Base-by-base conservation (phyloP, 2,888 invertebrate genomes). In the Cantharis flavilabris region DNA sequence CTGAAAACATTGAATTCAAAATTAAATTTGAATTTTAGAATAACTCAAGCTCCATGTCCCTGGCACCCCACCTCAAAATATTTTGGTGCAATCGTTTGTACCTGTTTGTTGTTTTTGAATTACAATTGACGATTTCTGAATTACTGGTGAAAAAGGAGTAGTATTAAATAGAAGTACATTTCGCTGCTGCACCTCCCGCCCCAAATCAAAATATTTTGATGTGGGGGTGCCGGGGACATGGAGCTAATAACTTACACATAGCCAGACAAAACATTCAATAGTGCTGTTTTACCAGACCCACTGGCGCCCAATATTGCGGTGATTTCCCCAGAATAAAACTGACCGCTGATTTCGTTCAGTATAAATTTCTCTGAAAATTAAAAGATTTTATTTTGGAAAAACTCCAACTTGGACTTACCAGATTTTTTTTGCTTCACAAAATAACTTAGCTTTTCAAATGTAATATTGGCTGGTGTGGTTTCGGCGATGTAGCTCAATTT, bases 301-400 rank as follows among this genome's bases (percentile, higher is more conserved):
- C 94, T 94, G 3, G 95, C 94, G 1, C 95, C 95, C 88, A 95
- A 92, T 79, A 95, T 93, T 76, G 94, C 95, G 0, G 92, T 91
- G 82, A 93, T 86, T 83, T 92, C 91, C 2, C 93, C 93, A 0
- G 92, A 91, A 28, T 89, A 89, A 83, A 93, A 92, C 76, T 90
- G 90, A 1, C 93, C 93, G 2, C 90, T 92, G n/a, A 93, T 87
- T 69, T 84, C 84, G 74, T 91, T 90, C 5, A 93, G 88, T 70
- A 93, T 89, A 65, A 87, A 88, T 13, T 88, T 88, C 80, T 90
- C 90, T 73, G 90, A 88, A 80, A 73, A 82, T 83, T 73, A 9
- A 7, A 63, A 71, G 1, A 23, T 20, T n/a, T 18, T 33, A 20
- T 20, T 28, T 28, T 30, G 16, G n/a, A 16, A 62, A 10, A 63